Evolutionary conservation across 2,888 invertebrate species (phyloP), one percentile per base, ranked within the genome.

Genomic region (Xestia xanthographa): DNA sequence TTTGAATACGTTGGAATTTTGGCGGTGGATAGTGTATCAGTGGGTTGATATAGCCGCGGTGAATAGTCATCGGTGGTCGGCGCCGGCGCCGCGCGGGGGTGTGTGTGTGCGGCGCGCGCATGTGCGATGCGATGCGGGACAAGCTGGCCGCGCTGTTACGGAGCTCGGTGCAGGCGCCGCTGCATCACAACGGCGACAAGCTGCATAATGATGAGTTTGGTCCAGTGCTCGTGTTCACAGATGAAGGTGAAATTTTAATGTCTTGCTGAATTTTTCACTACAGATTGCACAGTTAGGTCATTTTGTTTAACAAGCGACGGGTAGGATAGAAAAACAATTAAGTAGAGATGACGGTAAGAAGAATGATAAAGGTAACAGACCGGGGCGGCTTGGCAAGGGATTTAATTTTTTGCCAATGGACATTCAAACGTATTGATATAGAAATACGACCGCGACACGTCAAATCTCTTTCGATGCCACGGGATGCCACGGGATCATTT

Each of bases 101-200:
- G 83, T 78, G 73, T 84, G 84, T 87, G 74, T 80, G 78, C 58
- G 83, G 82, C 75, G 90, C 82, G 86, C 92, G 93, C 92, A 93
- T 93, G 94, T 93, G 95, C 94, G 94, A 95, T 95, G 96, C 93
- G 94, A 96, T 96, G 96, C 96, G 95, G 83, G 96, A 95, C 85
- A 95, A 95, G 93, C 92, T 96, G 85, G 90, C 95, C 87, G 92
- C 94, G 85, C 91, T 95, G 86, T 90, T 96, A 89, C 95, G 94
- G 75, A 93, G 91, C 91, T 90, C 95, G 38, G 94, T 93, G 90
- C 92, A 92, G 86, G 91, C 94, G 83, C 91, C 93, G 67, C 89
- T 92, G 88, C 92, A 91, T 81, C 81, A 87, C 91, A 91, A 89
- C 86, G 89, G 92, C 75, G 94, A 95, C 82, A 96, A 96, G 80